A percentile compares a stretch with the other conserved stretches of the same genome.
These are phyloP conservation scores for Andrena chrysosceles DNA, from an alignment of 2,888 invertebrate species.

Conservation along the genomic window DNA sequence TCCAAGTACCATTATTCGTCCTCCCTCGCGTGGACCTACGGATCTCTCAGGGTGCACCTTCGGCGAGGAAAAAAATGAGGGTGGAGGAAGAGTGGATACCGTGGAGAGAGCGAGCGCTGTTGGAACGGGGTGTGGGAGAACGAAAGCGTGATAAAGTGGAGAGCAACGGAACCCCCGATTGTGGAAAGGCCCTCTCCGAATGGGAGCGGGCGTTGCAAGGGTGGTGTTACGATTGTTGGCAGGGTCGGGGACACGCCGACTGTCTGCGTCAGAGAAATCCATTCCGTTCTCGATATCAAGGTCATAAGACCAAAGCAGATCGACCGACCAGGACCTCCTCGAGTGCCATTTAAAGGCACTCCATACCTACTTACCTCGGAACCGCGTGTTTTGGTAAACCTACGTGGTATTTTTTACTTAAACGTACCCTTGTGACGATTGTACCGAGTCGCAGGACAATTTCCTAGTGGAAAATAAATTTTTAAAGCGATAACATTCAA, in stretches of 20 bases:
- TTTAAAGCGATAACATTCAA: no score
- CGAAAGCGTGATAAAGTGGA: conserved; percentile 79
- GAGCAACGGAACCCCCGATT: conserved; percentile 78
- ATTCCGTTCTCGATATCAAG: conserved; percentile 65
- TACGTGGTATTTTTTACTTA: no score
- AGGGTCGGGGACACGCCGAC: conserved; percentile 78
- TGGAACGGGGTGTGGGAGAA: conserved; percentile 48
- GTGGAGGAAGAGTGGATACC: background rate
- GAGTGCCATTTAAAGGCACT: conserved; percentile 27
- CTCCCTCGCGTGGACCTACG: conserved; percentile 25
- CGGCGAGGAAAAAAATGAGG: conserved; percentile 10
- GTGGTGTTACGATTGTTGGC: conserved; percentile 80
- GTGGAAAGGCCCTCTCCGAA: conserved; percentile 77
- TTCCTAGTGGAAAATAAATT: no score
- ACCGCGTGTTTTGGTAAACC: no score
- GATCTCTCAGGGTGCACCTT: conserved; percentile 41
- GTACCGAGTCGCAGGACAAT: no score
- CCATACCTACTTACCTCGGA: background rate
- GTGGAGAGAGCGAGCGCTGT: conserved; percentile 14
- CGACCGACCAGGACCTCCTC: conserved; percentile 32
- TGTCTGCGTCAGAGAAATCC: conserved; percentile 77
- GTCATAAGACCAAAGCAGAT: conserved; percentile 58
- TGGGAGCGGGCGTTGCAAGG: conserved; percentile 75
- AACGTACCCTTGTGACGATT: no score
- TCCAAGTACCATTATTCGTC: conserved; percentile 5